Evolutionary conservation across 30 jellyfish, hydroid and myxozoan genomes (phyloP).

Genomic region (Aurelia aurita): DNA sequence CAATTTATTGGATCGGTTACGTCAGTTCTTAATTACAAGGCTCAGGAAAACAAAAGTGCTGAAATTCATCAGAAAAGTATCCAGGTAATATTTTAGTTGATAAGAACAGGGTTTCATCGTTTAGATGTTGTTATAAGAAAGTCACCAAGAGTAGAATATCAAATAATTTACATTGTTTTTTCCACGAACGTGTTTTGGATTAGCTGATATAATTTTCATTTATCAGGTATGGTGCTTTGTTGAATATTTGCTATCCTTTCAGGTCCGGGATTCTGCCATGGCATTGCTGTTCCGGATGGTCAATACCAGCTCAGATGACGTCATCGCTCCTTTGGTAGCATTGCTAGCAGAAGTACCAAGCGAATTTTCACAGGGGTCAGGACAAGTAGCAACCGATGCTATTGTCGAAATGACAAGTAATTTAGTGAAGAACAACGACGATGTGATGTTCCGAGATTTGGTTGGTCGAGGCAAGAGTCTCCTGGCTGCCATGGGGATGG

Average conservation of each 20-base stretch:
- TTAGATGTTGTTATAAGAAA: no score
- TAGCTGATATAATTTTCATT: no score
- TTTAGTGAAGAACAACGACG: background rate
- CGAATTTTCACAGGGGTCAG: slow-evolving; percentile 21
- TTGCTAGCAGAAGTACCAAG: slow-evolving; percentile 42
- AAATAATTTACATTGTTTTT: no score
- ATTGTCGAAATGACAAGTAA: slow-evolving; percentile 10
- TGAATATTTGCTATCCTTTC: no score
- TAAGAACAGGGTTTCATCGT: background rate
- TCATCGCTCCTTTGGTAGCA: slow-evolving; percentile 42
- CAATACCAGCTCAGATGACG: slow-evolving; percentile 33
- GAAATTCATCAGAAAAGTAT: slow-evolving; percentile 2
- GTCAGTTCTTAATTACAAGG: slow-evolving; percentile 12
- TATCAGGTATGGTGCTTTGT: no score
- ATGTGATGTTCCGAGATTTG: slow-evolving; percentile 35
- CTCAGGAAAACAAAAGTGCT: slow-evolving; percentile 3
- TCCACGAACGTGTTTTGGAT: no score
- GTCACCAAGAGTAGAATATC: no score
- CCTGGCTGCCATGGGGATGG: slow-evolving; percentile 44
- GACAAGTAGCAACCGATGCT: background rate
- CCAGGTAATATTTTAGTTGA: background rate
- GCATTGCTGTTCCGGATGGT: slow-evolving; percentile 5
- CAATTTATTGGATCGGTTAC: slow-evolving; percentile 51
- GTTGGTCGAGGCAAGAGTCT: slow-evolving; percentile 43
- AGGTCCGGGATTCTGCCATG: slow-evolving; percentile 38